These are phyloP conservation scores for Gonatopus flavifemur DNA, from an alignment of 1,140 invertebrate species.

Conservation along the genomic window DNA sequence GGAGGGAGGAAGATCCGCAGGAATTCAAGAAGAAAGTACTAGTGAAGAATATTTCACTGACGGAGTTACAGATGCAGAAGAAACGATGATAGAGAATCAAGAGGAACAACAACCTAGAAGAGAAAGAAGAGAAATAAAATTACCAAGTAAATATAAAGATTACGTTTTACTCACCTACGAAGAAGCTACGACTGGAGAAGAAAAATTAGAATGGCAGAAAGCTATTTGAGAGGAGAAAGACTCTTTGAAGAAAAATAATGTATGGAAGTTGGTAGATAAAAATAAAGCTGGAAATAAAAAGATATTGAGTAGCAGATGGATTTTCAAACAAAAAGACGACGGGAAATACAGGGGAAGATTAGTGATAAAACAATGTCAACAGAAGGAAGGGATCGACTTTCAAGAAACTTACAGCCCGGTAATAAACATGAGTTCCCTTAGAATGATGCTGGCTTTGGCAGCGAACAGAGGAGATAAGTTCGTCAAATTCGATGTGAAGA, in stretches of 20 bases:
- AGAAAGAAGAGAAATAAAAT: background rate
- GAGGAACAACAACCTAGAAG: background rate
- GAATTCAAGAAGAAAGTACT: background rate
- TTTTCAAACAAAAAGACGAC: conserved; percentile 1
- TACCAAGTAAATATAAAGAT: conserved; percentile 3
- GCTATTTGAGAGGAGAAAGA: conserved; percentile 9
- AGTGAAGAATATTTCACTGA: too few species aligned
- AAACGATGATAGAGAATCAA: background rate
- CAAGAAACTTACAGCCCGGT: conserved; percentile 33
- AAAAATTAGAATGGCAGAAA: conserved; percentile 17
- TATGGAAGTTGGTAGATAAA: background rate
- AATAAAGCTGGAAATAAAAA: background rate
- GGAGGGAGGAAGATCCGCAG: background rate
- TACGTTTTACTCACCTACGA: conserved; percentile 11
- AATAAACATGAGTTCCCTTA: conserved; percentile 17
- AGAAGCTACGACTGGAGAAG: conserved; percentile 10
- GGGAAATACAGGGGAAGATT: conserved; percentile 1
- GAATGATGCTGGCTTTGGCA: conserved; percentile 31
- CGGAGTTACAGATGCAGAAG: background rate
- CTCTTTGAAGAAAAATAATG: background rate
- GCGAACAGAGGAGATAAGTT: conserved; percentile 18
- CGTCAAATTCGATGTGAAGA: conserved; percentile 34
- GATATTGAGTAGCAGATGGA: background rate
- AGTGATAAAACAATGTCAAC: conserved; percentile 20
- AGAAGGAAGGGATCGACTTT: conserved; percentile 29